phyloP scores from a whole-genome alignment of 2,797 vertebrate species.

The Coendou prehensilis region DNA sequence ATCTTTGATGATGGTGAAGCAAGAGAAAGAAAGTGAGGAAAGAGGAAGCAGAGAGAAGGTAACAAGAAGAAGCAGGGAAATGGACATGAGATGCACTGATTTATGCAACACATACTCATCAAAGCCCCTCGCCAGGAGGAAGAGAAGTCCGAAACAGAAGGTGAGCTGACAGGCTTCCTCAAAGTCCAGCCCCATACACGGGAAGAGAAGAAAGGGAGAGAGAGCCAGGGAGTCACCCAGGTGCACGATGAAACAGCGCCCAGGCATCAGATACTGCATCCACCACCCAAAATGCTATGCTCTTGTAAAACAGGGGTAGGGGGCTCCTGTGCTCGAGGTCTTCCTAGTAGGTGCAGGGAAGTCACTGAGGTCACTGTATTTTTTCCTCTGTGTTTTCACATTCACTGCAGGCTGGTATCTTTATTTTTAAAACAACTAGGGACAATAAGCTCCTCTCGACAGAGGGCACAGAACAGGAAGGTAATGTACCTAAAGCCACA shows the following conservation, averaged over 20 bases:
- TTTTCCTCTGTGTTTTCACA: neutral
- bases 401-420: neutral
- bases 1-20: conserved; percentile 50
- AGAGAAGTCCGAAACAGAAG: neutral
- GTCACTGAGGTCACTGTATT: too few relatives aligned
- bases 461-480: neutral
- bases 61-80: neutral
- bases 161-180: neutral
- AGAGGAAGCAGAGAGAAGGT: neutral
- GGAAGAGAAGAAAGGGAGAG: neutral
- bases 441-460: neutral
- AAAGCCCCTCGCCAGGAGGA: neutral
- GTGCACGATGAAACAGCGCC: neutral
- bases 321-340: neutral
- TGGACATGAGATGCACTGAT: fast-evolving
- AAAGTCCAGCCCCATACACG: fast-evolving
- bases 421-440: neutral
- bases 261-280: fast-evolving
- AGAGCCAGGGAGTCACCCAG: neutral
- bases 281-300: fast-evolving
- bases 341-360: neutral
- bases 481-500: neutral
- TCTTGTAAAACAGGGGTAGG: neutral
- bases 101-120: fast-evolving
- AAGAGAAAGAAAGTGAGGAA: neutral